A percentile compares a stretch with the other conserved stretches of the same genome.
Conservation (phyloP, 2,113 vertebrate species). For the Miniopterus natalensis region DNA sequence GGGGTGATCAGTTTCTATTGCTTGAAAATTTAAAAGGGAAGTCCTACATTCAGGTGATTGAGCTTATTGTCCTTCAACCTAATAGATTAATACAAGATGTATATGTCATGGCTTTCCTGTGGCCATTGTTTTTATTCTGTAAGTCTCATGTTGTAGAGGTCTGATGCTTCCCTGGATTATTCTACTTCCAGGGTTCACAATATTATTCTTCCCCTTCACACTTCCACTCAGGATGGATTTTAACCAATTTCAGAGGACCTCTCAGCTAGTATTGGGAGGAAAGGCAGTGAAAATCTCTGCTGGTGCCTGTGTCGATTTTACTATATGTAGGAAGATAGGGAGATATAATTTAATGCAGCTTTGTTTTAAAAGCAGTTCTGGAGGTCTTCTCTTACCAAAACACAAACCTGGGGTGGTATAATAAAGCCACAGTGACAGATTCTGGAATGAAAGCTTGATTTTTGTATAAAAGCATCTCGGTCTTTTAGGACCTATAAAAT, state of each 20-base stretch:
- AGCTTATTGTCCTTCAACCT: not conserved
- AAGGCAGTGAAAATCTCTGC: not conserved
- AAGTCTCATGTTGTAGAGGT: not conserved
- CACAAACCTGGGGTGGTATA: not conserved
- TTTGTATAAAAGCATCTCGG: not conserved
- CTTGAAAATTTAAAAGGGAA: conserved; percentile 25
- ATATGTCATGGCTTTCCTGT: not conserved
- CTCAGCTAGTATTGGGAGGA: not conserved
- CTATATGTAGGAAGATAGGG: not conserved
- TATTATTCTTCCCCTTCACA: not conserved
- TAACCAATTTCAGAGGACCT: not conserved
- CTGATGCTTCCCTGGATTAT: not conserved
- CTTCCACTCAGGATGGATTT: not conserved
- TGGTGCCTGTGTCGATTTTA: not conserved
- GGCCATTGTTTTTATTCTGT: not conserved
- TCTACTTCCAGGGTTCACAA: not conserved
- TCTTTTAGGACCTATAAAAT: not conserved
- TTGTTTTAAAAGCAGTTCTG: conserved; percentile 4
- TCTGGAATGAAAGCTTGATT: not conserved
- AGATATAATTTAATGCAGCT: not conserved
- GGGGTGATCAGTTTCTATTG: conserved; percentile 31
- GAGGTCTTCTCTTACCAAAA: not conserved
- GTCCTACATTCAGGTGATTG: not conserved
- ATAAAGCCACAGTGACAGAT: conserved; percentile 41
- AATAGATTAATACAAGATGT: not conserved